phyloP scores from a whole-genome alignment of 2,888 invertebrate genomes.

The Amaurobius ferox region DNA sequence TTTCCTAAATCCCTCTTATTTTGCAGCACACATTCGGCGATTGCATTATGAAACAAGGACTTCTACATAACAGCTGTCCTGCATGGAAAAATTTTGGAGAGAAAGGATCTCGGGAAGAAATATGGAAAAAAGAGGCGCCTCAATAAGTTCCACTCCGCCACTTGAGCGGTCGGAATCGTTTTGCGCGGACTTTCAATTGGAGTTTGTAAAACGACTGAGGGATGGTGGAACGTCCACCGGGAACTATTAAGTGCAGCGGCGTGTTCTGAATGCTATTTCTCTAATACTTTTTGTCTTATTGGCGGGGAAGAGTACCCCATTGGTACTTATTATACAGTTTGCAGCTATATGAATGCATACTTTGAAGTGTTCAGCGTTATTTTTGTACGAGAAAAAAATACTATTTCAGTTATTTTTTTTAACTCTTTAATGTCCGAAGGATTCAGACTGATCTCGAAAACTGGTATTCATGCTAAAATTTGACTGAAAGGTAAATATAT shows the following conservation, averaged over 20 bases:
- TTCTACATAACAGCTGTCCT: conserved; percentile 46
- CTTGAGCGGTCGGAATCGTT: background rate
- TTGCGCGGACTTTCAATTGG: background rate
- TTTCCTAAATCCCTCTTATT: background rate
- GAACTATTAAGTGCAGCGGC: background rate
- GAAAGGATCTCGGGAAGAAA: background rate
- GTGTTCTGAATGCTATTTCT: background rate
- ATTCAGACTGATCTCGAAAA: too few species aligned
- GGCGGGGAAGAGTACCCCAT: too few species aligned
- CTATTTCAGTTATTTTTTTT: too few species aligned
- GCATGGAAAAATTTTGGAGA: conserved; percentile 27
- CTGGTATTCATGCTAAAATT: too few species aligned
- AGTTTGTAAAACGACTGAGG: background rate
- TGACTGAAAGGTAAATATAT: too few species aligned
- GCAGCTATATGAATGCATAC: too few species aligned
- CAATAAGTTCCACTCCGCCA: background rate
- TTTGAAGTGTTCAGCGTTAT: too few species aligned
- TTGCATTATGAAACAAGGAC: conserved; percentile 40
- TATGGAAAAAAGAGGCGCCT: background rate
- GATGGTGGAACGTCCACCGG: background rate
- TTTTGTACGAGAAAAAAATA: too few species aligned
- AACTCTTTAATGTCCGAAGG: too few species aligned
- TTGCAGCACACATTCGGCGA: conserved; percentile 19
- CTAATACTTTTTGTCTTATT: too few species aligned
- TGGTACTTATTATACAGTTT: too few species aligned